These are phyloP conservation scores for Pollenia angustigena DNA, from an alignment of 2,888 invertebrate species.

Conservation along the genomic window DNA sequence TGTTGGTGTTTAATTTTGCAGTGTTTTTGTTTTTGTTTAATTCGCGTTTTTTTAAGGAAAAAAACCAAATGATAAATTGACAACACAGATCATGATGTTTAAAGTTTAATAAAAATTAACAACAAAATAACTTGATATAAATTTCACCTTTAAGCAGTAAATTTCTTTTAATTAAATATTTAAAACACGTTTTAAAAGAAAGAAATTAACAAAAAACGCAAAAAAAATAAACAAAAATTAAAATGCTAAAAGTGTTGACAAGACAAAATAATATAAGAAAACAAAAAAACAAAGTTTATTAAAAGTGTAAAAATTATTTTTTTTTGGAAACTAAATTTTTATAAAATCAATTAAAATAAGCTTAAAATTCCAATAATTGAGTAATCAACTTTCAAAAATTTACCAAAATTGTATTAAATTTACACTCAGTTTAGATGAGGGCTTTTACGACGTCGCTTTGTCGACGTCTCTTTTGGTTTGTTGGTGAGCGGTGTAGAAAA, in stretches of 20 bases:
- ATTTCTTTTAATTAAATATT: constrained; percentile 63
- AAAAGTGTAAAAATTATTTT: background rate
- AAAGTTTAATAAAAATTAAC: background rate
- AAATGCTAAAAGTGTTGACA: constrained; percentile 47
- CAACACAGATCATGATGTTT: too few relatives aligned
- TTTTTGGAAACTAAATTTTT: background rate
- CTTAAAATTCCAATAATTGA: background rate
- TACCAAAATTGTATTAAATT: background rate
- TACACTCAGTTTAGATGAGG: too few relatives aligned
- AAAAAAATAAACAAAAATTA: constrained; percentile 33
- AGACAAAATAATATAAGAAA: background rate
- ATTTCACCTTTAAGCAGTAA: constrained; percentile 56
- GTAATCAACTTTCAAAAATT: constrained; percentile 26
- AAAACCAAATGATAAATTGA: too few relatives aligned
- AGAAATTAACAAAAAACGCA: constrained; percentile 8
- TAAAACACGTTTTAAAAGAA: constrained; percentile 64
- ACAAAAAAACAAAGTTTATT: constrained; percentile 1
- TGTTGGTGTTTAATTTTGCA: constrained; percentile 19
- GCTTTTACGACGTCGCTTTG: too few relatives aligned
- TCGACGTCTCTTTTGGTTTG: too few relatives aligned
- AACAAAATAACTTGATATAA: constrained; percentile 33
- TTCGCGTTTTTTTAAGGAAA: too few relatives aligned
- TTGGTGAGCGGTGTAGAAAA: too few relatives aligned
- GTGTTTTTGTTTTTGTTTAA: constrained; percentile 20
- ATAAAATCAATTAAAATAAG: constrained; percentile 16